Conservation (phyloP, 1,140 invertebrate species). For the Homarus americanus region DNA sequence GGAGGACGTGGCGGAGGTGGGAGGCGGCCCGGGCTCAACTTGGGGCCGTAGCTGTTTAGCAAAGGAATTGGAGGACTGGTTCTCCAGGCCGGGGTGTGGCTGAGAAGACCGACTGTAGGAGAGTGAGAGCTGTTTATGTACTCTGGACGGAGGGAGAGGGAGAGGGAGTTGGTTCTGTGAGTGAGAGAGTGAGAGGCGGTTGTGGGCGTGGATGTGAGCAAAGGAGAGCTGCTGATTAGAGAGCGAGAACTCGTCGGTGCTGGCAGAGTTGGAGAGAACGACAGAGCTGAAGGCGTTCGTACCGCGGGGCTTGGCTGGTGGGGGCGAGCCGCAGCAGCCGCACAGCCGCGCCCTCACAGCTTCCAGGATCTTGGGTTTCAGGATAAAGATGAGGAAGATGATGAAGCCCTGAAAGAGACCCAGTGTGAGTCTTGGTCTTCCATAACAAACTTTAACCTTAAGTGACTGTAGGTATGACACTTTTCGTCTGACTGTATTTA, state of each 20-base stretch:
- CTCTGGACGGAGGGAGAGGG: constrained; percentile 6
- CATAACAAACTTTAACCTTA: too few species aligned
- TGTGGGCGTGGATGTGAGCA: constrained; percentile 30
- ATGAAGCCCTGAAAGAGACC: constrained; percentile 74
- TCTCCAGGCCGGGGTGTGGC: background rate
- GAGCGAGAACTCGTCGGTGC: constrained; percentile 62
- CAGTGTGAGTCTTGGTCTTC: too few species aligned
- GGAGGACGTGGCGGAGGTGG: constrained; percentile 25
- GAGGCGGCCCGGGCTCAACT: constrained; percentile 1
- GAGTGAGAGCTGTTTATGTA: constrained; percentile 33
- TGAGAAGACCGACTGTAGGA: constrained; percentile 1
- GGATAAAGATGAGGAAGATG: constrained; percentile 75
- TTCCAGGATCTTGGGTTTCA: constrained; percentile 74
- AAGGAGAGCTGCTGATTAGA: constrained; percentile 63
- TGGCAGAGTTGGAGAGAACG: constrained; percentile 58
- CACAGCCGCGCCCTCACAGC: constrained; percentile 70
- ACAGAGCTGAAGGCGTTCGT: constrained; percentile 69
- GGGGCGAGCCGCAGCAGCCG: constrained; percentile 55
- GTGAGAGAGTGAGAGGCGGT: constrained; percentile 29
- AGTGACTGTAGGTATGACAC: too few species aligned
- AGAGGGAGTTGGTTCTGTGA: constrained; percentile 17
- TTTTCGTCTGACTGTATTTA: too few species aligned
- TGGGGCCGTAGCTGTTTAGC: constrained; percentile 12
- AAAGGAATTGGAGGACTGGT: background rate
- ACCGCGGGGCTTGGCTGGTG: constrained; percentile 65